Conservation (phyloP, 1,140 invertebrate species). For the Danaus melanippus region DNA sequence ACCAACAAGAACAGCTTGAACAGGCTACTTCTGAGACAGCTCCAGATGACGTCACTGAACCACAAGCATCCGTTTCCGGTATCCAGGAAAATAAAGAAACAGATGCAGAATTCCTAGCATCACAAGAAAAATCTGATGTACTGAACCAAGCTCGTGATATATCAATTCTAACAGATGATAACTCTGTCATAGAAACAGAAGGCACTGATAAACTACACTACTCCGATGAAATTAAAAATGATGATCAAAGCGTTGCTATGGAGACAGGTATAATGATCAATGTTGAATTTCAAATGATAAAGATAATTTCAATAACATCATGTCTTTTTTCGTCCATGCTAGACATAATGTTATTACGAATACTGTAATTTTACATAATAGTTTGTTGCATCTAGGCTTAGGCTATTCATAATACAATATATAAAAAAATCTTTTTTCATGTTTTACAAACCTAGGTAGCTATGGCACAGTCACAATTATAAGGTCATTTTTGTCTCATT, state of each 20-base stretch:
- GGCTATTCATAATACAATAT: no score
- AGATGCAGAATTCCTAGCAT: conserved; percentile 4
- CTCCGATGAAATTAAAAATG: conserved; percentile 38
- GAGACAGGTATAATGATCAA: conserved; percentile 21
- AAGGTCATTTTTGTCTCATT: no score
- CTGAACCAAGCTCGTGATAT: conserved; percentile 36
- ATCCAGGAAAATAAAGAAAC: conserved; percentile 14
- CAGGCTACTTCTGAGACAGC: conserved; percentile 5
- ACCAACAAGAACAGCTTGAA: conserved; percentile 15
- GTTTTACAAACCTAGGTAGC: no score
- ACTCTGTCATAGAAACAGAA: conserved; percentile 37
- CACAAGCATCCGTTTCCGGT: no score
- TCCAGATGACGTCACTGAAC: background rate
- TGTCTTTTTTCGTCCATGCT: background rate
- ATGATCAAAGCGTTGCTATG: conserved; percentile 12
- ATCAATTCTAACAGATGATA: conserved; percentile 52
- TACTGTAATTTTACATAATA: no score
- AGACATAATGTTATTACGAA: no score
- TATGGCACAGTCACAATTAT: no score
- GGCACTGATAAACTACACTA: conserved; percentile 42
- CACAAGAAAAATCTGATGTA: conserved; percentile 27
- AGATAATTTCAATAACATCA: background rate
- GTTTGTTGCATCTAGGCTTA: no score
- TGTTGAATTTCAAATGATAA: background rate
- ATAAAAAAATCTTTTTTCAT: no score